These are phyloP conservation scores for Catharus fuscescens DNA, from an alignment of 2,113 vertebrate species.

Conservation along the genomic window DNA sequence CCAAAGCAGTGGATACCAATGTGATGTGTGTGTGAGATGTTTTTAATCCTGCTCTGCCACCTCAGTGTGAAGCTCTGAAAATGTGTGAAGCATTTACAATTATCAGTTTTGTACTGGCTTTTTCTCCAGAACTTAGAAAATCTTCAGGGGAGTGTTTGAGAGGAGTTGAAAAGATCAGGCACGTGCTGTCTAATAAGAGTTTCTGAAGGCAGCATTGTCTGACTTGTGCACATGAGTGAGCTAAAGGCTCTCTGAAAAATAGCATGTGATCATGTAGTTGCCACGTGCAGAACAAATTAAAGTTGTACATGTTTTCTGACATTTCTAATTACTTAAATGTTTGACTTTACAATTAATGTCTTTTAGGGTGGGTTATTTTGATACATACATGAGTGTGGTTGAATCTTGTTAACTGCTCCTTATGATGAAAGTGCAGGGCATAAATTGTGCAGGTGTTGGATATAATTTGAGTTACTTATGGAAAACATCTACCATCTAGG, in stretches of 20 bases:
- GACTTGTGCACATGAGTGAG: background rate
- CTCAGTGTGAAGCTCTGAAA: background rate
- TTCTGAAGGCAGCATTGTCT: background rate
- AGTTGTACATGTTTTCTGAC: background rate
- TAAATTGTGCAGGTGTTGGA: background rate
- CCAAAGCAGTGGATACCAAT: background rate
- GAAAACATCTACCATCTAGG: background rate
- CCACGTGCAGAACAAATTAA: background rate
- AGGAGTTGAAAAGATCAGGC: background rate
- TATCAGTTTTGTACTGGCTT: background rate
- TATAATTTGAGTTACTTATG: background rate
- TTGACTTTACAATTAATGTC: background rate
- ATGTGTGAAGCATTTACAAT: background rate
- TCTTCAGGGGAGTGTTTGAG: background rate
- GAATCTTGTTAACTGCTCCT: background rate
- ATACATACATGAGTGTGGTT: background rate
- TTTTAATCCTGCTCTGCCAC: background rate
- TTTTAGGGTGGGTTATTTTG: background rate
- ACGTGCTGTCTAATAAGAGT: background rate
- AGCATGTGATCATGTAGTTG: background rate
- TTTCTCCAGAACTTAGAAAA: background rate
- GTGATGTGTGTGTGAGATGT: background rate
- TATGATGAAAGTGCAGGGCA: background rate
- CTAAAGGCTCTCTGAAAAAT: background rate
- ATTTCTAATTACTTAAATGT: background rate